A percentile compares a stretch with the other conserved stretches of the same genome.
phyloP scores from a whole-genome alignment of 1,140 invertebrate genomes.

The silkworm (Bombyx mori) region DNA sequence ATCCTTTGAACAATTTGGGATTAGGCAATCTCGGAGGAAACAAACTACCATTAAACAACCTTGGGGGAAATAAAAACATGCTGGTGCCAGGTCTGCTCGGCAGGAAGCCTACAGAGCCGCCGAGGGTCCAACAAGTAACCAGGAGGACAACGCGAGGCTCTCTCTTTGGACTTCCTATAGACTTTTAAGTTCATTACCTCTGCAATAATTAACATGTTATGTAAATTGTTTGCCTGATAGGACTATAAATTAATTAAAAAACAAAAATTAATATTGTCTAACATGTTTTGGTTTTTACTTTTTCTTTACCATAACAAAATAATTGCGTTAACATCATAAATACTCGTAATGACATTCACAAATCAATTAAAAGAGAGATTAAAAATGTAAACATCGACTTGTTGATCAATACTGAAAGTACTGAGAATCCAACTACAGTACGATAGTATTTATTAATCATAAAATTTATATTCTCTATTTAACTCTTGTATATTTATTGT shows the following conservation, averaged over 20 bases:
- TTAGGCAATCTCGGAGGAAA: neutral
- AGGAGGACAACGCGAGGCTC: neutral
- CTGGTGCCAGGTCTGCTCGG: neutral
- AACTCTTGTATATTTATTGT: too few species aligned
- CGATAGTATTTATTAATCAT: too few species aligned
- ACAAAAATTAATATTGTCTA: neutral
- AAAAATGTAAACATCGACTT: too few species aligned
- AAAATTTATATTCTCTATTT: too few species aligned
- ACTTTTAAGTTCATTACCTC: slow-evolving; percentile 3
- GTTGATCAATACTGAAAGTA: too few species aligned
- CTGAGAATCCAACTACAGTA: too few species aligned
- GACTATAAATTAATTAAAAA: neutral
- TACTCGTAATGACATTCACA: too few species aligned
- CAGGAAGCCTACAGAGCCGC: slow-evolving; percentile 2
- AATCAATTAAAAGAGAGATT: too few species aligned
- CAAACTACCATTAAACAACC: neutral
- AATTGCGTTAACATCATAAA: too few species aligned
- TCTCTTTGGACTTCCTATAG: slow-evolving; percentile 4
- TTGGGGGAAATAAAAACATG: neutral
- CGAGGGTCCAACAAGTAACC: neutral
- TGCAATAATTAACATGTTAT: neutral
- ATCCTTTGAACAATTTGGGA: slow-evolving; percentile 2
- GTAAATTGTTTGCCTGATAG: neutral
- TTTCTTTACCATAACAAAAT: too few species aligned
- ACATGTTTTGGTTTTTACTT: neutral